Base-by-base conservation (phyloP, 2,888 invertebrate species). In the Hypomecis punctinalis region DNA sequence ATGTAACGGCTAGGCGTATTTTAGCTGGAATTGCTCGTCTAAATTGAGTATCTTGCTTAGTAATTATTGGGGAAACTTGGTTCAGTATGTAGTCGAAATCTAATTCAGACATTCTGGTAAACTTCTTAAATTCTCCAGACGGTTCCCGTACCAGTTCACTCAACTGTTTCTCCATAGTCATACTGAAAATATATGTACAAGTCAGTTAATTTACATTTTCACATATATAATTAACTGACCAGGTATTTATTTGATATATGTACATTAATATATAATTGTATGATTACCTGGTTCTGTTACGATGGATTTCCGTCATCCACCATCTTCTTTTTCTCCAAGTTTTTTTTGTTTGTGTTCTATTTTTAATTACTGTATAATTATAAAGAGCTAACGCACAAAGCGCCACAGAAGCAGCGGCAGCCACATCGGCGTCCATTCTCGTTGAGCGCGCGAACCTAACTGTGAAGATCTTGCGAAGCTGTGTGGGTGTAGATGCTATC, bases 1-100 rank as follows among this genome's bases (percentile, higher is more conserved):
- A 33, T 33, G 47, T 47, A n/a, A 47, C n/a, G 7, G 47, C 47
- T n/a, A 47, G 47, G 9, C 47, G 47, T n/a, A 9, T n/a, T 47
- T 47, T 47, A 8, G 47, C 47, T 47, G 33, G 47, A n/a, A 47
- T 47, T 5, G 47, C 47, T 33, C 33, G n/a, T 47, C 47, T 47
- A 5, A 47, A 47, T 10, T 47, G 10, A 9, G 47, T 47, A 47
- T 47, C 23, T n/a, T 47, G 23, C 47, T 47, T 47, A 3, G 47
- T 10, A 47, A 47, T 47, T 10, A 47, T 23, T 8, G 47, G 47
- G 3, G 47, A 47, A 47, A 47, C 10, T 47, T 47, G 9, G 33
- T 33, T 23, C 9, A 47, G 33, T n/a, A 47, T 10, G 3, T n/a
- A 47, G 4, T 47, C 47, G 33, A 47, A 47, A 47, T 47, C 47